phyloP scores from a whole-genome alignment of 2,888 invertebrate genomes.

The Eudemis profundana region DNA sequence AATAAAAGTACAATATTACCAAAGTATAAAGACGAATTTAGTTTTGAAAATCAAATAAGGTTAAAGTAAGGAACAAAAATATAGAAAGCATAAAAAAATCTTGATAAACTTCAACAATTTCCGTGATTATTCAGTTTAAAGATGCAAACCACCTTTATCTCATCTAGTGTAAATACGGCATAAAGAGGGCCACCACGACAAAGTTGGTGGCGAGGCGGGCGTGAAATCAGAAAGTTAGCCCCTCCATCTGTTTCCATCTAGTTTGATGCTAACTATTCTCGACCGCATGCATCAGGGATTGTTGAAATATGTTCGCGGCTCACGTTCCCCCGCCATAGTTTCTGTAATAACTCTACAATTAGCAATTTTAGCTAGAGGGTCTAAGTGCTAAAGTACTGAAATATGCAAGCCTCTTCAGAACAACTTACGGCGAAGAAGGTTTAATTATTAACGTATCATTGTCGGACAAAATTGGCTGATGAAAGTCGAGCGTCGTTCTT shows the following conservation, averaged over 20 bases:
- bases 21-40: no score
- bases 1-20: no score
- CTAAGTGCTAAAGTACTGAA: background rate
- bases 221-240: conserved; percentile 58
- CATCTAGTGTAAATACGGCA: conserved; percentile 39
- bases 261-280: conserved; percentile 60
- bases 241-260: conserved; percentile 56
- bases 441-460: conserved; percentile 19
- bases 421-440: conserved; percentile 1
- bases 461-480: conserved; percentile 1
- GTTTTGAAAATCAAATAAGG: no score
- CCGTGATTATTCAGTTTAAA: conserved; percentile 3
- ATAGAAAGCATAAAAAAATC: background rate
- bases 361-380: conserved; percentile 19
- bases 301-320: conserved; percentile 49
- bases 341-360: conserved; percentile 40
- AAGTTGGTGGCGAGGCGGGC: conserved; percentile 56
- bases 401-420: conserved; percentile 18
- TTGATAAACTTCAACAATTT: background rate
- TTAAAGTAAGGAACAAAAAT: no score
- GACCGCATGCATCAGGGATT: conserved; percentile 47
- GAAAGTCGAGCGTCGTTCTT: background rate
- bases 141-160: conserved; percentile 27
- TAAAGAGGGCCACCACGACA: conserved; percentile 49
- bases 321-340: conserved; percentile 25